phyloP scores from a whole-genome alignment of 2,113 vertebrate species.

The Chloroceryle aenea region DNA sequence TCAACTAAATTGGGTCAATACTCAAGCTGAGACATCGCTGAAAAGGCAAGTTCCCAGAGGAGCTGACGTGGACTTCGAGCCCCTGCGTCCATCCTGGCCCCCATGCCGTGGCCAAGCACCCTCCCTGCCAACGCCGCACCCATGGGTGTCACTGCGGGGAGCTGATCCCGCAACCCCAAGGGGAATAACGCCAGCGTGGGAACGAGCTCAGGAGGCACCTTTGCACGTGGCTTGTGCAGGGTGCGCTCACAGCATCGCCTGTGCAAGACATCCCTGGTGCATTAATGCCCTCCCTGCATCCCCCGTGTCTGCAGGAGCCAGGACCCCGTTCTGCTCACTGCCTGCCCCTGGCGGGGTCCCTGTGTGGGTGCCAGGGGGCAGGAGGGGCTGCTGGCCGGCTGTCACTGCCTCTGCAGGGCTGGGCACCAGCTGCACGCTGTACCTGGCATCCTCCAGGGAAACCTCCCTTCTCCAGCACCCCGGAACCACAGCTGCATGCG shows the following conservation, averaged over 20 bases:
- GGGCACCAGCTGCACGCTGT: too few relatives aligned
- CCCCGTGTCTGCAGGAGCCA: rapidly evolving
- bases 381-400: background rate
- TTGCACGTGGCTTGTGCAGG: background rate
- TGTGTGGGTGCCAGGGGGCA: background rate
- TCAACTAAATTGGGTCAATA: background rate
- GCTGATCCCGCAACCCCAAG: rapidly evolving
- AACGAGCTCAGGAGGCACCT: background rate
- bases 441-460: background rate
- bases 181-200: rapidly evolving
- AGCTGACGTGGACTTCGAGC: background rate
- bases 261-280: background rate
- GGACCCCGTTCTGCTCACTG: background rate
- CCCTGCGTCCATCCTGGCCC: rapidly evolving
- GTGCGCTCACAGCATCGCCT: background rate
- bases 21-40: background rate
- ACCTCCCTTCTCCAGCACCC: background rate
- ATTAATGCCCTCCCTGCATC: background rate
- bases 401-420: background rate
- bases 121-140: rapidly evolving
- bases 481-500: rapidly evolving
- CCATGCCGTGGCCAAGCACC: background rate
- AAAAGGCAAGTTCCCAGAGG: background rate
- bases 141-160: background rate
- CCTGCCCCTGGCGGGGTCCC: background rate